Evolutionary conservation across 2,888 invertebrate species (phyloP), one percentile per base, ranked within the genome.

Genomic region (Nudaria mundana): DNA sequence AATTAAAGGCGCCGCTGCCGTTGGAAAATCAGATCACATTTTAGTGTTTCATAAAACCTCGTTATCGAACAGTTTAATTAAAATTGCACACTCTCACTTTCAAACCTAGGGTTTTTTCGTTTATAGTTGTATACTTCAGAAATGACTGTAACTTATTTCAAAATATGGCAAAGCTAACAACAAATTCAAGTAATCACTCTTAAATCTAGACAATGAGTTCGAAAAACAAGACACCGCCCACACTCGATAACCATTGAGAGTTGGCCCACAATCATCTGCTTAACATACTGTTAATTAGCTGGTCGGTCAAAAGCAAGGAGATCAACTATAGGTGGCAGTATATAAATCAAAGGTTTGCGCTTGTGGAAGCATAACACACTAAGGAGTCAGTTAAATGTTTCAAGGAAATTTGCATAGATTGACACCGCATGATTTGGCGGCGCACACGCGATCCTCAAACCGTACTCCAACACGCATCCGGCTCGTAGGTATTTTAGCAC

Each of bases 331-430:
- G 37, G 58, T 76, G 74, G 76, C 52, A 44, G 48, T 52, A 58
- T 56, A 68, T 66, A 63, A 73, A 68, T 71, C 63, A 58, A 63
- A 60, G 67, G 74, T 71, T 67, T 64, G 68, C 60, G 60, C 60
- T 66, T 66, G 72, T 74, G 67, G 75, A 75, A 76, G 72, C 73
- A 71, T 63, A 66, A 69, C 72, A 71, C 72, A 70, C 72, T 71
- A 71, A 76, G 73, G 70, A 74, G 76, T 76, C 73, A 71, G 81
- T 80, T 81, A 81, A 85, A 82, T 76, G 79, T 76, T 88, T 87
- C 85, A 72, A 72, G 73, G 84, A 85, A 83, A 88, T 87, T 86
- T 85, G 86, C 88, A 87, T 88, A 87, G 85, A 87, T 86, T 80
- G 82, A 80, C 76, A 77, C 76, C 72, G 76, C 63, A 72, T 72